Evolutionary conservation across 1,140 invertebrate species (phyloP).

Genomic region (Dendroctonus ponderosae): DNA sequence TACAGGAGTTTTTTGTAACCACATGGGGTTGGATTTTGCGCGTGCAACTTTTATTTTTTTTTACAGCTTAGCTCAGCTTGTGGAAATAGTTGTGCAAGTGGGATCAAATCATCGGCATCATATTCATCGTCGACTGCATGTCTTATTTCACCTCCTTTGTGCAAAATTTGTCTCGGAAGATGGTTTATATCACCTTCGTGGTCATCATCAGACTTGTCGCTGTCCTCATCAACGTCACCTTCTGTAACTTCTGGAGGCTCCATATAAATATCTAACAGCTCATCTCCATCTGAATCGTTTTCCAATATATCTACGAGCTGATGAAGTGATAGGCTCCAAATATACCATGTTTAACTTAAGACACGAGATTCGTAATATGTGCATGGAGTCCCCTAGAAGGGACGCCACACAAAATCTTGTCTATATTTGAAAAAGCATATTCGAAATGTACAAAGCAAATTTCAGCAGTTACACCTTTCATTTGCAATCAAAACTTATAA

Average conservation of each 20-base stretch:
- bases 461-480: too few species aligned
- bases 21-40: background rate
- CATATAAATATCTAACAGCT: background rate
- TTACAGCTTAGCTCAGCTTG: background rate
- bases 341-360: too few species aligned
- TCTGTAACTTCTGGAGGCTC: background rate
- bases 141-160: background rate
- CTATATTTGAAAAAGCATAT: too few species aligned
- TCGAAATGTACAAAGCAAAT: too few species aligned
- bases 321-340: too few species aligned
- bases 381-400: too few species aligned
- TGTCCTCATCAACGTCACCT: background rate
- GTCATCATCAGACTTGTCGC: slow-evolving; percentile 6
- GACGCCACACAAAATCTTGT: too few species aligned
- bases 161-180: slow-evolving; percentile 1
- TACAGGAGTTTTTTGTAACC: background rate
- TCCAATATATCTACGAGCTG: too few species aligned
- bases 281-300: slow-evolving; percentile 1
- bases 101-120: slow-evolving; percentile 6
- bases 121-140: background rate
- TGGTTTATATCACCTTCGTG: slow-evolving; percentile 3
- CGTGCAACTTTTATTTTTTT: background rate
- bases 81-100: background rate
- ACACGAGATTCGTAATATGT: too few species aligned
- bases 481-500: too few species aligned